A percentile compares a stretch with the other conserved stretches of the same genome.
phyloP scores from a whole-genome alignment of 1,140 invertebrate genomes.

The Pachypsylla venusta region DNA sequence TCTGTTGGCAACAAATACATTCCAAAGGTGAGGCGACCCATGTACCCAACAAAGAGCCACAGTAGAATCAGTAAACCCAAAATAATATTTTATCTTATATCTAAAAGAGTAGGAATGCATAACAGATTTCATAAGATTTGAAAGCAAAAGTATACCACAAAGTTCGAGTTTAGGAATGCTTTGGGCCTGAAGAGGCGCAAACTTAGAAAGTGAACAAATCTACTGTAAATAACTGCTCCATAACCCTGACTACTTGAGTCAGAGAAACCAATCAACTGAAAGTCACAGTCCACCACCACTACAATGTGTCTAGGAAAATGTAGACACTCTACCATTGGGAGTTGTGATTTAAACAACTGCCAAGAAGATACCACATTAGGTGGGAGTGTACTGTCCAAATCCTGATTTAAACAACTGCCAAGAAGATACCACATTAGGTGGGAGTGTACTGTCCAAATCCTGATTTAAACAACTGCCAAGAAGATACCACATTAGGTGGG shows the following conservation, averaged over 20 bases:
- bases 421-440: too few species aligned
- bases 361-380: not conserved
- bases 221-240: not conserved
- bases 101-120: not conserved
- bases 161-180: not conserved
- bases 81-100: not conserved
- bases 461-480: too few species aligned
- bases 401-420: too few species aligned
- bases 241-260: not conserved
- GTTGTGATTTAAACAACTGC: not conserved
- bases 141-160: not conserved
- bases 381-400: not conserved
- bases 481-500: too few species aligned
- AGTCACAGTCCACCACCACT: not conserved
- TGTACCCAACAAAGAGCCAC: conserved; percentile 2
- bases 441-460: too few species aligned
- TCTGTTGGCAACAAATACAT: conserved; percentile 15
- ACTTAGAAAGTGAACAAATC: conserved; percentile 18
- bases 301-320: not conserved
- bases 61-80: not conserved
- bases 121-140: not conserved
- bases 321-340: not conserved
- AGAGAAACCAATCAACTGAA: not conserved
- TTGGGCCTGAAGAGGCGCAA: conserved; percentile 16
- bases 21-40: conserved; percentile 1